phyloP scores from a whole-genome alignment of 1,140 invertebrate species.

The Listronotus bonariensis region DNA sequence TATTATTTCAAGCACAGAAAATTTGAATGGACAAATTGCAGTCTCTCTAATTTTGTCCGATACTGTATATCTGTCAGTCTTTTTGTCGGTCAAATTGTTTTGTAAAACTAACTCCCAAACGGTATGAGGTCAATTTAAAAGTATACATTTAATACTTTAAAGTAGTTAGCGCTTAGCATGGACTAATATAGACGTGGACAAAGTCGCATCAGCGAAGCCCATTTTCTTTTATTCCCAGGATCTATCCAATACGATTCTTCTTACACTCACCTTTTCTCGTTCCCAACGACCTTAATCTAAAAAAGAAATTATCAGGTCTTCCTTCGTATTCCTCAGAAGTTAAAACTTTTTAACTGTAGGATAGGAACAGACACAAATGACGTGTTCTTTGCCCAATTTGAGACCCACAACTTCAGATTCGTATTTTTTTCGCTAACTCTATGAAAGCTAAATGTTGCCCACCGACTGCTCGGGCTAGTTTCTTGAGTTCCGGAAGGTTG shows the following conservation, averaged over 20 bases:
- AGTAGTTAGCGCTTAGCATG: neutral
- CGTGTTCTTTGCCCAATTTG: conserved; percentile 61
- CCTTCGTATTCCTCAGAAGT: conserved; percentile 68
- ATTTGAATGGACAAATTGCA: too few relatives aligned
- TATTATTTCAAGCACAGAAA: too few relatives aligned
- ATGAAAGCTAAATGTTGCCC: conserved; percentile 49
- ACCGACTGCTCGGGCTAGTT: conserved; percentile 33
- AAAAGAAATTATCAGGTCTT: conserved; percentile 72
- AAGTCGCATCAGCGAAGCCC: too few relatives aligned
- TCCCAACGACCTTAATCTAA: conserved; percentile 65
- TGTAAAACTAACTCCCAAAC: too few relatives aligned
- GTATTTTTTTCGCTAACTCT: conserved; percentile 45
- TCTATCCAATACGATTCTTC: neutral
- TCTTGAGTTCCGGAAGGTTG: conserved; percentile 37
- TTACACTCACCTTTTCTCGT: conserved; percentile 64
- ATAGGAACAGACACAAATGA: conserved; percentile 67
- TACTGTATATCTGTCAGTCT: too few relatives aligned
- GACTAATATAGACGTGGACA: too few relatives aligned
- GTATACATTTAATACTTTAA: too few relatives aligned
- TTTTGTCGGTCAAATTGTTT: too few relatives aligned
- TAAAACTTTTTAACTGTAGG: conserved; percentile 65
- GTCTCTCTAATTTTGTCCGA: too few relatives aligned
- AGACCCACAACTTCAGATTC: conserved; percentile 47
- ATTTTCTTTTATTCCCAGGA: neutral
- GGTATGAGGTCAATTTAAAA: too few relatives aligned